Conservation (phyloP, 2,888 invertebrate species). For the Eilema depressum region DNA sequence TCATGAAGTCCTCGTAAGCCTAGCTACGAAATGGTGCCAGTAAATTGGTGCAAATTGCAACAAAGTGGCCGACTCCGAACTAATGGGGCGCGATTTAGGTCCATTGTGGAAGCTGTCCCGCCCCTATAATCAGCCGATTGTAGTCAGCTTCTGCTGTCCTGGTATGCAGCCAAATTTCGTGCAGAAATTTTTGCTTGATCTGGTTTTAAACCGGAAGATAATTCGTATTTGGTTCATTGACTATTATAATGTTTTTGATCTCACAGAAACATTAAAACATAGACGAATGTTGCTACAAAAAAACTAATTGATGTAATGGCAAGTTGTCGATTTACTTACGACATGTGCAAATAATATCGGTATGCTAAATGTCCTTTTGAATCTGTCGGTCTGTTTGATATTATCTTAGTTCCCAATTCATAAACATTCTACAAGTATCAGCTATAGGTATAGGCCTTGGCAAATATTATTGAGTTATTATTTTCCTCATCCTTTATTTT, state of each 20-base stretch:
- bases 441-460: not conserved
- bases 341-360: too few relatives aligned
- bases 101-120: conserved; percentile 58
- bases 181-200: not conserved
- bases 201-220: not conserved
- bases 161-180: not conserved
- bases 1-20: conserved; percentile 33
- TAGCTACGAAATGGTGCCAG: conserved; percentile 56
- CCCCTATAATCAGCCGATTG: conserved; percentile 59
- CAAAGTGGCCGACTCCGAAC: conserved; percentile 66
- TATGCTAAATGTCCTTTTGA: not conserved
- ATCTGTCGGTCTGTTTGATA: not conserved
- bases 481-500: conserved; percentile 15
- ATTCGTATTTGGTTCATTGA: too few relatives aligned
- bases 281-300: too few relatives aligned
- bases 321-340: too few relatives aligned
- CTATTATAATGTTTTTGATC: too few relatives aligned
- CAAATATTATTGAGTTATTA: not conserved
- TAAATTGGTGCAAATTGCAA: conserved; percentile 74
- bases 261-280: too few relatives aligned
- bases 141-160: conserved; percentile 53
- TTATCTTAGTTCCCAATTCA: not conserved
- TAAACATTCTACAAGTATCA: not conserved
- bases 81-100: conserved; percentile 69
- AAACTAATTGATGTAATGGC: too few relatives aligned